Percentiles rank a stretch among this genome's conserved stretches.
phyloP scores from a whole-genome alignment of 2,888 invertebrate species.

The Frankliniella fusca region DNA sequence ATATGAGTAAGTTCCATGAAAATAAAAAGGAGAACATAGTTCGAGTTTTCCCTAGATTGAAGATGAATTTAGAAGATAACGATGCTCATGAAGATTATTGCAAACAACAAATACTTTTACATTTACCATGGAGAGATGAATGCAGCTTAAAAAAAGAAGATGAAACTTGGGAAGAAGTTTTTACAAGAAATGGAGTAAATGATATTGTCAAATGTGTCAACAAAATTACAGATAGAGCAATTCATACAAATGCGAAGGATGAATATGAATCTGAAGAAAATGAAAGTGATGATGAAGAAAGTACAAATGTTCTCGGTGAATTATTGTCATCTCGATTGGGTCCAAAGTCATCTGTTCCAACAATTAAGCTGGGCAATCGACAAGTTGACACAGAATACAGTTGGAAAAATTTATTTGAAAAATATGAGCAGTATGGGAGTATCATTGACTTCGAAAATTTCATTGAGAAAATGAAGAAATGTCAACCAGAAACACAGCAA shows the following conservation, averaged over 20 bases:
- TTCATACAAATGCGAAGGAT: neutral
- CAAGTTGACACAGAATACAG: constrained; percentile 14
- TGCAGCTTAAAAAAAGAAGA: neutral
- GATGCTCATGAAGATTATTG: neutral
- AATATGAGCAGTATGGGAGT: neutral
- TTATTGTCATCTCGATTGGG: constrained; percentile 27
- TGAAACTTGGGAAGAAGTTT: too few relatives aligned
- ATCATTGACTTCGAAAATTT: neutral
- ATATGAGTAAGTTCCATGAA: neutral
- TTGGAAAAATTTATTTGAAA: neutral
- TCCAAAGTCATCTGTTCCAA: constrained; percentile 4
- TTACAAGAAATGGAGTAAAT: too few relatives aligned
- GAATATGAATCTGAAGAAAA: neutral
- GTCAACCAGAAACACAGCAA: neutral
- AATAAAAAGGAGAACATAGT: neutral
- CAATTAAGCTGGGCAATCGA: neutral
- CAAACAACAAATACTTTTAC: constrained; percentile 23
- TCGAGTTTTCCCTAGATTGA: constrained; percentile 24
- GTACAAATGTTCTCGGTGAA: neutral
- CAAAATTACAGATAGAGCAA: neutral
- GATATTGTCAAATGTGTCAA: too few relatives aligned
- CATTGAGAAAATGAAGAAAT: neutral
- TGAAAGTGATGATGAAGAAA: neutral
- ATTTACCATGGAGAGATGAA: constrained; percentile 29
- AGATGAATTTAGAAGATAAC: too few relatives aligned